Percentiles rank a stretch among this genome's conserved stretches.
Evolutionary conservation across 2,888 invertebrate species (phyloP).

Genomic region (Heliconius hortense): DNA sequence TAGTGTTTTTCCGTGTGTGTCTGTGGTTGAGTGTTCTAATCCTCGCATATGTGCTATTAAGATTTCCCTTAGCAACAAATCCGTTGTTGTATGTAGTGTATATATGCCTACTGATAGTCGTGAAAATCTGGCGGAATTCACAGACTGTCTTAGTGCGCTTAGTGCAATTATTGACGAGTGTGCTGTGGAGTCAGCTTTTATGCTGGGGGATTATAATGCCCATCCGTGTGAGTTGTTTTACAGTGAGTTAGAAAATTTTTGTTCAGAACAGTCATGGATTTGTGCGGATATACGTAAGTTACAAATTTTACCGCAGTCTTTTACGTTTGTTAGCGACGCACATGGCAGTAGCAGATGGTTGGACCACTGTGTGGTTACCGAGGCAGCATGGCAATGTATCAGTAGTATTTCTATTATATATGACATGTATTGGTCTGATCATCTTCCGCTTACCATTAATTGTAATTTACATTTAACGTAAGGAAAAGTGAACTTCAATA

Average conservation of each 20-base stretch:
- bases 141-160: slow-evolving; percentile 3
- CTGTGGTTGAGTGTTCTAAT: slow-evolving; percentile 2
- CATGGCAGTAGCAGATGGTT: not conserved
- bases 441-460: too few relatives aligned
- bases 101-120: too few relatives aligned
- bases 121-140: too few relatives aligned
- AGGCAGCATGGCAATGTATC: not conserved
- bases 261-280: slow-evolving; percentile 13
- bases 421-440: too few relatives aligned
- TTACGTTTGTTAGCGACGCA: too few relatives aligned
- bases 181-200: slow-evolving; percentile 12
- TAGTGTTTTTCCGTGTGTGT: slow-evolving; percentile 6
- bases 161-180: slow-evolving; percentile 12
- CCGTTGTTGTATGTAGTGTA: slow-evolving; percentile 9
- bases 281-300: not conserved
- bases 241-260: not conserved
- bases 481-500: too few relatives aligned
- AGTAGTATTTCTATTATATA: too few relatives aligned
- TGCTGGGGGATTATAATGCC: not conserved
- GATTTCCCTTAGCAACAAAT: slow-evolving; percentile 3
- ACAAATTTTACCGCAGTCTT: too few relatives aligned
- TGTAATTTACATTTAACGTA: too few relatives aligned
- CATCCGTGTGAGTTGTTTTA: too few relatives aligned
- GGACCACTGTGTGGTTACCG: slow-evolving; percentile 14
- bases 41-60: slow-evolving; percentile 8